These are phyloP conservation scores for Halcyon leucocephala DNA, from an alignment of 2,797 vertebrate genomes.

Conservation along the genomic window DNA sequence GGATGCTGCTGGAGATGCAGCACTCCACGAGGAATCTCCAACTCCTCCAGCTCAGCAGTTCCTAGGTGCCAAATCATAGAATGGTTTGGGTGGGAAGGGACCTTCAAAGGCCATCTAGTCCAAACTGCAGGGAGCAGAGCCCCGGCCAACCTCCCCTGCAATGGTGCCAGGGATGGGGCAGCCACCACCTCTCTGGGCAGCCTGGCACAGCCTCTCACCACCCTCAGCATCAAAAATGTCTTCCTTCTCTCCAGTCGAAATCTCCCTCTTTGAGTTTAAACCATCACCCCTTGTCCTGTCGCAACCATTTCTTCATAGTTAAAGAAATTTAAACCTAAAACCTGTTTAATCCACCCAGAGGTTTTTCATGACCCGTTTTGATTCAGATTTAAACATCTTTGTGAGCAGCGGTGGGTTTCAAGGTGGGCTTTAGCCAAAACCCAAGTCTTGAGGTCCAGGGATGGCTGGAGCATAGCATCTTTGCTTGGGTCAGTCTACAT, in stretches of 20 bases:
- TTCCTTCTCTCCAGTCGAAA: too few relatives aligned
- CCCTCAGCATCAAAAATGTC: too few relatives aligned
- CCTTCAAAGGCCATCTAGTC: too few relatives aligned
- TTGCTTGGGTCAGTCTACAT: background rate
- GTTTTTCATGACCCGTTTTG: background rate
- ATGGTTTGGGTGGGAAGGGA: too few relatives aligned
- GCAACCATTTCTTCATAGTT: background rate
- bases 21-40: background rate
- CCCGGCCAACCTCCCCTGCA: too few relatives aligned
- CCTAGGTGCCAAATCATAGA: background rate
- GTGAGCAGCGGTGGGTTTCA: background rate
- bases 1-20: background rate
- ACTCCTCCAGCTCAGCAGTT: background rate
- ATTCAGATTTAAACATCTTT: background rate
- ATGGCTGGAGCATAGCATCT: accelerated
- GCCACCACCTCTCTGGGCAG: too few relatives aligned
- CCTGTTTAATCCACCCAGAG: background rate
- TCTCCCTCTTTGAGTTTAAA: background rate
- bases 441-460: background rate
- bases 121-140: too few relatives aligned
- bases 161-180: background rate
- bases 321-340: background rate
- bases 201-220: too few relatives aligned
- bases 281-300: background rate
- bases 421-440: background rate